Percentiles rank a stretch among this genome's conserved stretches.
These are phyloP conservation scores for Machaerirhynchus nigripectus DNA, from an alignment of 2,113 vertebrate species.

Conservation along the genomic window DNA sequence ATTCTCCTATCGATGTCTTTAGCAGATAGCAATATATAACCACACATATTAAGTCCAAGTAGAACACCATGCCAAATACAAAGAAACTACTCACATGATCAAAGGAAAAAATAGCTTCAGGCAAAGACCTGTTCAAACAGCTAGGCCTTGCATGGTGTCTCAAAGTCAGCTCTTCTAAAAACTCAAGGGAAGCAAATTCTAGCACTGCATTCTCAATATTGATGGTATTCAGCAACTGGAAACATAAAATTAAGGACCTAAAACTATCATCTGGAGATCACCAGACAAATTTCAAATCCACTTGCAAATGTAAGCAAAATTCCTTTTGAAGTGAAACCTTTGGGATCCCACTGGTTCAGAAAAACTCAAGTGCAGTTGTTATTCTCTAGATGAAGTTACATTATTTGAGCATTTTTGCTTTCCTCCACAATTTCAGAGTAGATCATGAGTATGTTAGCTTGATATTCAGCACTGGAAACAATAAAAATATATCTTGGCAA, in stretches of 20 bases:
- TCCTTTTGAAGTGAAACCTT: neutral
- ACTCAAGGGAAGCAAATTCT: neutral
- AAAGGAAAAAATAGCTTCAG: conserved; percentile 2
- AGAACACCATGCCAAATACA: neutral
- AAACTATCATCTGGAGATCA: neutral
- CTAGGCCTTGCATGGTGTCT: neutral
- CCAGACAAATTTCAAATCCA: neutral
- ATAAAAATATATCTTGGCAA: neutral
- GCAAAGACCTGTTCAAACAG: conserved; percentile 23
- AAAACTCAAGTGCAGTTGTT: neutral
- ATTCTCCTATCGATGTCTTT: neutral
- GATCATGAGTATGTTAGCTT: neutral
- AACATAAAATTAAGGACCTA: neutral
- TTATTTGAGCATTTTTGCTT: neutral
- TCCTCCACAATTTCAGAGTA: conserved; percentile 21
- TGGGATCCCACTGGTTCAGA: neutral
- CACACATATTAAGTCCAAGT: neutral
- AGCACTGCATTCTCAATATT: neutral
- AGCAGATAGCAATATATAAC: conserved; percentile 9
- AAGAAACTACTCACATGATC: conserved; percentile 8
- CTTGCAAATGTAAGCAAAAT: neutral
- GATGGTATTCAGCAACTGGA: neutral
- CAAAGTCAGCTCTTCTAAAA: conserved; percentile 17
- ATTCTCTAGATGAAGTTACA: neutral
- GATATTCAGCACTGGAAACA: conserved; percentile 44